phyloP scores from a whole-genome alignment of 1,140 invertebrate species.

The Steinernema khuongi region DNA sequence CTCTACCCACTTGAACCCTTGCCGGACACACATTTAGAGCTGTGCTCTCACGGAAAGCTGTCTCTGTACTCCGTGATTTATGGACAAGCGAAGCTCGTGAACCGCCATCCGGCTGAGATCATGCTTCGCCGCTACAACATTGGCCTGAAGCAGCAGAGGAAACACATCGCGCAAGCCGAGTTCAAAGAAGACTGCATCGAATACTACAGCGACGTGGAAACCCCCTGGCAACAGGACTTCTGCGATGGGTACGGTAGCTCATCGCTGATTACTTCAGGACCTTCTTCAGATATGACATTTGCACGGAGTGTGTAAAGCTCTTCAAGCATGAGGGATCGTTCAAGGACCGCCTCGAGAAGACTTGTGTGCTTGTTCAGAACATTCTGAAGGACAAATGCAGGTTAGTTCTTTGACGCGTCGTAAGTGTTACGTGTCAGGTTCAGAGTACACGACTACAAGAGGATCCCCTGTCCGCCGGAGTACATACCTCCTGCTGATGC shows the following conservation, averaged over 20 bases:
- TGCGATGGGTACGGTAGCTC: not conserved
- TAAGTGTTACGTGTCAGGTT: not conserved
- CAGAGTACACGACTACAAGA: not conserved
- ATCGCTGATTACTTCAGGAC: not conserved
- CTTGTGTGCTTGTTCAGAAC: not conserved
- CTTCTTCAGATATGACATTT: not conserved
- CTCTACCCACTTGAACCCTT: conserved; percentile 33
- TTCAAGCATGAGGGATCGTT: conserved; percentile 4
- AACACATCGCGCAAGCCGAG: not conserved
- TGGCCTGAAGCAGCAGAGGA: not conserved
- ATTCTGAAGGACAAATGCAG: not conserved
- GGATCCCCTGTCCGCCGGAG: not conserved
- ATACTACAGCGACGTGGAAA: not conserved
- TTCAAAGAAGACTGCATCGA: not conserved
- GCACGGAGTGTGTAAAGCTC: not conserved
- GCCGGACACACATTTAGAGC: conserved; percentile 21
- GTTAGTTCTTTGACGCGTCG: not conserved
- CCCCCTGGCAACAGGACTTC: not conserved
- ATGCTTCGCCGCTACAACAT: not conserved
- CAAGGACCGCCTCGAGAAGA: not conserved
- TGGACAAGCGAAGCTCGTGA: not conserved
- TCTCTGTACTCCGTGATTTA: conserved; percentile 4
- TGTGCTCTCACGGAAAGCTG: conserved; percentile 36
- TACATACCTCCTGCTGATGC: not conserved
- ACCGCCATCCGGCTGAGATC: not conserved